Base-by-base conservation (phyloP, 2,113 vertebrate species). In the Corynorhinus townsendii region DNA sequence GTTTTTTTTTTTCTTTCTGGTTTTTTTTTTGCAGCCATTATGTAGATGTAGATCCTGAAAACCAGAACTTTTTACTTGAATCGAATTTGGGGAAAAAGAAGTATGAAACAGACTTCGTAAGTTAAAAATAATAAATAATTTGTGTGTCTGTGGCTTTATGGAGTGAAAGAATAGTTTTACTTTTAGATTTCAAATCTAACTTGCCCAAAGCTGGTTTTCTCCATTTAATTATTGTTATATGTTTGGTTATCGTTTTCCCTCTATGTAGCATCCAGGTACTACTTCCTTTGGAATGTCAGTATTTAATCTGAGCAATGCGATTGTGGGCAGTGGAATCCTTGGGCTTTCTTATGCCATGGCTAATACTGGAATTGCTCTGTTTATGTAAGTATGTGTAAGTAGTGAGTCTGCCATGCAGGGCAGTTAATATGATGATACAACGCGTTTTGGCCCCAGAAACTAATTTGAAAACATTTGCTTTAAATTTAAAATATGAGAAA, bases 261-360 rank as follows among this genome's bases (percentile, higher is more conserved):
- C 84, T 88, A 52, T 96, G 96, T 97, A 99, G 99, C 99, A 99
- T 97, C 99, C 99, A 76, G 99, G 99, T 94, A 99, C 98, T 43
- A 99, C 99, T 79, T 99, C 99, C 86, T 99, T 99, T 79, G 99
- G 99, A 97, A 99, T 99, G 99, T 99, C 99, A 68, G 99, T 99
- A 95, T 99, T 99, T 98, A 99, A 99, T 98, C 98, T 99, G 98
- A 99, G 99, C 97, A 99, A 99, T 97, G 99, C 99, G 98, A 99
- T 99, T 98, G 99, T 99, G 99, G 99, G 99, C 97, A 99, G 99
- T 95, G 99, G 99, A 96, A 99, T 99, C 97, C 99, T 99, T 96
- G 99, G 99, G 87, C 99, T 99, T 97, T 99, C 99, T 86, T 99
- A 98, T 97, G 99, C 99, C 97, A 99, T 99, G 99, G 99, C 99